These are phyloP conservation scores for Blera fallax DNA, from an alignment of 2,888 invertebrate genomes.

Conservation along the genomic window DNA sequence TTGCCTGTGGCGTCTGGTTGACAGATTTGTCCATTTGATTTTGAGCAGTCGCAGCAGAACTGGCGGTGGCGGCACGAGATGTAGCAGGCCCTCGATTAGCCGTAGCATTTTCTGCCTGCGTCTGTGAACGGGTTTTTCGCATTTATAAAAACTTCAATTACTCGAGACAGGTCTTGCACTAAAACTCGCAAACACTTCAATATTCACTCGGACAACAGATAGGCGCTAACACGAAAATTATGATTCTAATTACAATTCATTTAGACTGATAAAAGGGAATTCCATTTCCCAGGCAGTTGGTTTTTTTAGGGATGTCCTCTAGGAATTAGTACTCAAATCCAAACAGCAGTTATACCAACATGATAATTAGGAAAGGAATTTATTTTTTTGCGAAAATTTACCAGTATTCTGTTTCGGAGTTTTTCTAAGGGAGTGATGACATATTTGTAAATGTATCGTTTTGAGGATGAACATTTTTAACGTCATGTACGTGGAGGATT, in stretches of 20 bases:
- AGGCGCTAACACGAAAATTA: slow-evolving; percentile 24
- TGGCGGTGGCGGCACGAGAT: slow-evolving; percentile 55
- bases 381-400: background rate
- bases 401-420: slow-evolving; percentile 41
- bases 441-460: background rate
- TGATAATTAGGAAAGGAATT: background rate
- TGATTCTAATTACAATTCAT: slow-evolving; percentile 47
- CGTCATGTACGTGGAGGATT: too few relatives aligned
- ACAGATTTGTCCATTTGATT: slow-evolving; percentile 39
- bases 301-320: slow-evolving; percentile 52
- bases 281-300: slow-evolving; percentile 53
- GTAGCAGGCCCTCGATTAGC: slow-evolving; percentile 72
- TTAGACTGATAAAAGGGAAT: slow-evolving; percentile 29
- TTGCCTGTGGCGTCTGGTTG: background rate
- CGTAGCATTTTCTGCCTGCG: slow-evolving; percentile 80
- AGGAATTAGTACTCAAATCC: slow-evolving; percentile 55
- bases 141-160: slow-evolving; percentile 72
- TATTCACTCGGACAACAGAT: slow-evolving; percentile 48
- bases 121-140: slow-evolving; percentile 81
- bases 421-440: background rate
- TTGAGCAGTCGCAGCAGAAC: slow-evolving; percentile 27
- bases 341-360: slow-evolving; percentile 67
- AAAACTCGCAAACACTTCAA: slow-evolving; percentile 35
- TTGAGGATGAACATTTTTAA: background rate
- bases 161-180: slow-evolving; percentile 50